Evolutionary conservation across 2,888 invertebrate species (phyloP).

Genomic region (Merodon equestris): DNA sequence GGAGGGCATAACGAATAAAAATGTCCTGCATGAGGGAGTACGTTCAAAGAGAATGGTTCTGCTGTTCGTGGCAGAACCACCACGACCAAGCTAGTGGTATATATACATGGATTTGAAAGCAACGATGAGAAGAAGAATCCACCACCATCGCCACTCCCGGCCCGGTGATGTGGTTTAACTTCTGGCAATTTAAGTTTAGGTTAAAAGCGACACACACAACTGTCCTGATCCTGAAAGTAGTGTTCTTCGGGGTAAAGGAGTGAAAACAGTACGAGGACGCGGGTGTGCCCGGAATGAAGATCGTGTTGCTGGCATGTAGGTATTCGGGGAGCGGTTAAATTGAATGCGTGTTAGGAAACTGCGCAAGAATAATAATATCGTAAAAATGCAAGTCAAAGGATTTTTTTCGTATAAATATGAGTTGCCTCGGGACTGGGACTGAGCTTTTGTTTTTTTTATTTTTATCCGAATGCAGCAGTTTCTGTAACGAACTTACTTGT

Average conservation of each 20-base stretch:
- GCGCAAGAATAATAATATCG: constrained; percentile 31
- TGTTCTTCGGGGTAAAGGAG: no score
- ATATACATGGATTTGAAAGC: no score
- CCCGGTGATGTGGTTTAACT: constrained; percentile 65
- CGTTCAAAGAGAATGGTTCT: constrained; percentile 59
- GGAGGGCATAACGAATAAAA: constrained; percentile 62
- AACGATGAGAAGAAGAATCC: no score
- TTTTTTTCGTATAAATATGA: constrained; percentile 32
- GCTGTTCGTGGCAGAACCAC: constrained; percentile 43
- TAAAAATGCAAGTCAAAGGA: constrained; percentile 36
- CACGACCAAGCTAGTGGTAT: no score
- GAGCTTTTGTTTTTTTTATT: no score
- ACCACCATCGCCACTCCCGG: no score
- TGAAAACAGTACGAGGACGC: background rate
- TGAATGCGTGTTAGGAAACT: constrained; percentile 62
- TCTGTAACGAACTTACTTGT: constrained; percentile 6
- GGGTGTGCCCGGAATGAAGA: no score
- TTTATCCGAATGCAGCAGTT: constrained; percentile 14
- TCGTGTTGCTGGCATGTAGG: constrained; percentile 36
- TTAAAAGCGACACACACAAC: no score
- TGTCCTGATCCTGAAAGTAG: constrained; percentile 6
- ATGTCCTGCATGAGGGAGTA: constrained; percentile 60
- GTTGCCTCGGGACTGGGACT: background rate
- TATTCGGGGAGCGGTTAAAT: constrained; percentile 22
- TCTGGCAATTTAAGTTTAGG: no score